A percentile compares a stretch with the other conserved stretches of the same genome.
Conservation (phyloP, 2,797 vertebrate species). For the Poecilia velifera region DNA sequence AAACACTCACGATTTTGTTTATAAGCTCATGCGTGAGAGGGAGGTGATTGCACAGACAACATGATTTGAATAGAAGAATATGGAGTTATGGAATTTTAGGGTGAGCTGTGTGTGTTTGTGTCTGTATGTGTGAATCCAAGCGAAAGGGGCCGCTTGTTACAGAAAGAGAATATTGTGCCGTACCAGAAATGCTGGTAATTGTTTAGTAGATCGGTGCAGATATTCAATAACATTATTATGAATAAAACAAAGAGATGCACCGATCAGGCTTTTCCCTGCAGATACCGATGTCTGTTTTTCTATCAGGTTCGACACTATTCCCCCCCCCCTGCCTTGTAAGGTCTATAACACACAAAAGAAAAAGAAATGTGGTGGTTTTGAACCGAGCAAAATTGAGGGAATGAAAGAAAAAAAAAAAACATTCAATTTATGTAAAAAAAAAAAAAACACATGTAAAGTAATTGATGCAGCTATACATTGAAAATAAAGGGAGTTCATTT, state of each 20-base stretch:
- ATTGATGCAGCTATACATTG: background rate
- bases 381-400: background rate
- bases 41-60: conserved; percentile 47
- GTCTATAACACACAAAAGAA: background rate
- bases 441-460: background rate
- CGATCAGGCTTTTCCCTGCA: background rate
- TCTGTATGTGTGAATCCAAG: conserved; percentile 18
- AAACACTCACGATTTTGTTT: conserved; percentile 29
- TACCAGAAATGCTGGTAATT: conserved; percentile 59
- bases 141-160: conserved; percentile 47
- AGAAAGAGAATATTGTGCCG: conserved; percentile 45
- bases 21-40: conserved; percentile 35
- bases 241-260: conserved; percentile 48
- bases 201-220: conserved; percentile 45
- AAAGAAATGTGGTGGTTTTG: background rate
- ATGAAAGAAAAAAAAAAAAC: background rate
- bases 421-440: background rate
- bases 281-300: background rate
- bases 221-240: conserved; percentile 30
- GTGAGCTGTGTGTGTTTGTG: conserved; percentile 18
- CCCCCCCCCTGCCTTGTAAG: background rate
- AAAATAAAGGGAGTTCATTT: background rate
- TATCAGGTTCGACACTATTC: background rate
- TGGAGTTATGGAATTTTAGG: conserved; percentile 43
- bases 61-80: conserved; percentile 44